phyloP scores from a whole-genome alignment of 1,140 invertebrate genomes.

The Chlorops oryzae region DNA sequence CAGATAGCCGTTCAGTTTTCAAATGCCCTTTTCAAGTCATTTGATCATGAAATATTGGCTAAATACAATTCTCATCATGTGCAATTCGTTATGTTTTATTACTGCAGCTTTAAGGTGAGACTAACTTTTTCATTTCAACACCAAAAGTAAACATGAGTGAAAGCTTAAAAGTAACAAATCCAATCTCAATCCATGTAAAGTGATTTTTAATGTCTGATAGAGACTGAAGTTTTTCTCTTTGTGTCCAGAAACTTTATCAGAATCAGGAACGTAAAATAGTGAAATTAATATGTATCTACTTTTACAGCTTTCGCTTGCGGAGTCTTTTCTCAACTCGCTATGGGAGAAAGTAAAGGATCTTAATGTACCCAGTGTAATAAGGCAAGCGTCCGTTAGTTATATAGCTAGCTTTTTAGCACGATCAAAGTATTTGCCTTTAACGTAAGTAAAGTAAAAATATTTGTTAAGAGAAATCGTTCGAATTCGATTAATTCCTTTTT shows the following conservation, averaged over 20 bases:
- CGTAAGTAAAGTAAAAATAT: constrained; percentile 50
- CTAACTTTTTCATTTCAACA: neutral
- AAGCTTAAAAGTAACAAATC: too few species aligned
- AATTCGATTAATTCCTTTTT: too few species aligned
- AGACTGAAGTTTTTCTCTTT: too few species aligned
- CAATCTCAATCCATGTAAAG: too few species aligned
- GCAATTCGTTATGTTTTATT: constrained; percentile 74
- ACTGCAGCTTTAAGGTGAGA: constrained; percentile 60
- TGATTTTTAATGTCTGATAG: too few species aligned
- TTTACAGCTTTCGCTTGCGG: constrained; percentile 50
- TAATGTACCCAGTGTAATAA: constrained; percentile 57
- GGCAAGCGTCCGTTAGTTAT: constrained; percentile 67
- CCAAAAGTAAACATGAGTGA: neutral
- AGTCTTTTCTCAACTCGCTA: constrained; percentile 64
- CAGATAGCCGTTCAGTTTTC: constrained; percentile 22
- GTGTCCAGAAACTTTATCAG: too few species aligned
- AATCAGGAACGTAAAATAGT: neutral
- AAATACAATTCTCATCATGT: constrained; percentile 69
- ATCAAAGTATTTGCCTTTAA: constrained; percentile 60
- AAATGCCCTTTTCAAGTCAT: constrained; percentile 53
- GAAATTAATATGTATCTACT: neutral
- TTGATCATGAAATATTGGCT: constrained; percentile 67
- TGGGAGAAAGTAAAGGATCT: constrained; percentile 70
- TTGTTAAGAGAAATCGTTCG: too few species aligned
- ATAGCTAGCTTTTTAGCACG: constrained; percentile 69